Evolutionary conservation across 2,888 invertebrate species (phyloP), one percentile per base, ranked within the genome.

Genomic region (Mellilla xanthometata): DNA sequence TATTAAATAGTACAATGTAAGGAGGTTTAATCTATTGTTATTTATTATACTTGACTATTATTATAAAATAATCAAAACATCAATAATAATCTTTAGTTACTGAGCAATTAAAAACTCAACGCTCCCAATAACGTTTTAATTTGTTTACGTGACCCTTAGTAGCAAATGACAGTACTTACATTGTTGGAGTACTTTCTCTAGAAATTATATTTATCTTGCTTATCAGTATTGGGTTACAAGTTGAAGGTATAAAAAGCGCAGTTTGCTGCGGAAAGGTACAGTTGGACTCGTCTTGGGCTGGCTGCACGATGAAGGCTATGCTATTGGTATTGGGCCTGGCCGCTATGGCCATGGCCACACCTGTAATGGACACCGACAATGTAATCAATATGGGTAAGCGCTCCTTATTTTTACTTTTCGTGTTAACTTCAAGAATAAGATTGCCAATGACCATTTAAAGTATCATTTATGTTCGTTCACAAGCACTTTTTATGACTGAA

Each of bases 271-370:
- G 13, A 15, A 15, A 28, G 3, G 54, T 54, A 81, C 84, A 85
- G 82, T 84, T 76, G 67, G 60, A 60, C 68, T 71, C 65, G 49
- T 56, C 60, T 39, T 55, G 69, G 62, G 70, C 68, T 60, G 52
- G 65, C 75, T 75, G 72, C 76, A 81, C 57, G 61, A 87, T 87
- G 87, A 85, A 68, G 72, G 73, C 70, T 55, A 58, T 74, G 38
- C 58, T 74, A 40, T 53, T 79, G 55, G 53, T 84, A 8, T 58
- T 81, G 42, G 79, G 82, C 72, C 68, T 86, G 54, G 79, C 77
- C 69, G 77, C 76, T 28, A 39, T 72, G 62, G 80, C 82, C 62
- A 57, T 76, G 65, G 86, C 83, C 49, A 70, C 72, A 29, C 76
- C 79, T 33, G 73, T 75, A n/a, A 47, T 67, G 24, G 82, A 77